Evolutionary conservation across 2,888 invertebrate species (phyloP), one percentile per base, ranked within the genome.

Genomic region (Megaustenia siamemsis): DNA sequence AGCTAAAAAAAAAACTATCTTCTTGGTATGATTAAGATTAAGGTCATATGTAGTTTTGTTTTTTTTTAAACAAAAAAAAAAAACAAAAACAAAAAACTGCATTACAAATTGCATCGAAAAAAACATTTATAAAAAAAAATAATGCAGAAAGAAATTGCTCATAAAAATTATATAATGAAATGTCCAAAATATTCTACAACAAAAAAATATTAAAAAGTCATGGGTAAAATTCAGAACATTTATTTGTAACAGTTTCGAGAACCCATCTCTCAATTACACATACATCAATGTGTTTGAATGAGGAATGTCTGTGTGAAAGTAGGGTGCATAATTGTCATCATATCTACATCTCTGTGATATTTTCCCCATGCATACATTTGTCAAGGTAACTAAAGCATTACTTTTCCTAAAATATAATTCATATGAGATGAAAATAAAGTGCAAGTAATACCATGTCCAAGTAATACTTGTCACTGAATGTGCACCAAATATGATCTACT

Each of bases 371-470:
- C 24, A 28, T 38, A 8, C 56, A 71, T 43, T 45, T 60, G 38
- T 38, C 43, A 28, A 79, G 45, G 82, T 60, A 82, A 82, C 82
- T 82, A 82, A 75, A 82, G 82, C 76, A 66, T 82, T 82, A 73
- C 82, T 60, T 63, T 24, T 43, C 28, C 24, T 21, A 45, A 66
- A 79, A 40, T 45, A 10, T 18, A 15, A 53, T 68, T 43, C 35
- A 18, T n/a, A 82, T 24, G 38, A n/a, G 32, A 81, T 6, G 6
- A 63, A 82, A 82, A 76, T 38, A 66, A 82, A 63, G 63, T 76
- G 53, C 73, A 60, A 73, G 82, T 10, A 21, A 6, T 1, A 35
- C 38, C 35, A 38, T 18, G 15, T 18, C 5, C 24, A 3, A 3
- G 32, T 40, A 71, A 45, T 21, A 45, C 28, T 21, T 69, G 35